Evolutionary conservation across 2,888 invertebrate species (phyloP), one percentile per base, ranked within the genome.

Genomic region (Phaonia tiefii): DNA sequence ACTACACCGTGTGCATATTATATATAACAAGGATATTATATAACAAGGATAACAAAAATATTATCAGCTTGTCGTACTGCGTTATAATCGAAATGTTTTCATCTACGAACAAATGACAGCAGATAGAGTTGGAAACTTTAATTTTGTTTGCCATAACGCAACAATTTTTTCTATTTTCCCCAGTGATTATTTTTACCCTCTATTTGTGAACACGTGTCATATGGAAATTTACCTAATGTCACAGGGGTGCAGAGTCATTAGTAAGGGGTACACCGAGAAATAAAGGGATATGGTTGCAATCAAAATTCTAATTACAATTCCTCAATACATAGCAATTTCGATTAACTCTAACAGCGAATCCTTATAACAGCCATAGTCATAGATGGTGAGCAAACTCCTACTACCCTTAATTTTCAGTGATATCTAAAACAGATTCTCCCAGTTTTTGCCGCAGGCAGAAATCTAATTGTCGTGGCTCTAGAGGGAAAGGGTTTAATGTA

Each of bases 141-240:
- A 80, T 72, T 63, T 46, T 58, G 58, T 70, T 31, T 74, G 54
- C 66, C 42, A 74, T 73, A 75, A 49, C 49, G 44, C 49, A 25
- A 25, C 39, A 31, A 46, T 54, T 70, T 66, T 51, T 58, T 13
- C 31, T 15, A 22, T 15, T 17, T 13, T 56, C 25, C 13, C 11
- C n/a, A 3, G 2, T 20, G 54, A 44, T 54, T 22, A 22, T 54
- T 20, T 31, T 44, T 44, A 44, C 8, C 49, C 49, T 49, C 49
- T 49, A 17, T 51, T 17, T 20, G 15, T 10, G 15, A 58, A 15
- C 60, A 60, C 60, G 60, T 60, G 60, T 60, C 60, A 39, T 39
- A 60, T 60, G 39, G 37, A 60, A 60, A 60, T 60, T 37, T 39
- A 1, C 15, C 20, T n/a, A 31, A 10, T 51, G 4, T 10, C 4